Evolutionary conservation across 2,113 vertebrate species (phyloP).

Genomic region (Gambusia affinis): DNA sequence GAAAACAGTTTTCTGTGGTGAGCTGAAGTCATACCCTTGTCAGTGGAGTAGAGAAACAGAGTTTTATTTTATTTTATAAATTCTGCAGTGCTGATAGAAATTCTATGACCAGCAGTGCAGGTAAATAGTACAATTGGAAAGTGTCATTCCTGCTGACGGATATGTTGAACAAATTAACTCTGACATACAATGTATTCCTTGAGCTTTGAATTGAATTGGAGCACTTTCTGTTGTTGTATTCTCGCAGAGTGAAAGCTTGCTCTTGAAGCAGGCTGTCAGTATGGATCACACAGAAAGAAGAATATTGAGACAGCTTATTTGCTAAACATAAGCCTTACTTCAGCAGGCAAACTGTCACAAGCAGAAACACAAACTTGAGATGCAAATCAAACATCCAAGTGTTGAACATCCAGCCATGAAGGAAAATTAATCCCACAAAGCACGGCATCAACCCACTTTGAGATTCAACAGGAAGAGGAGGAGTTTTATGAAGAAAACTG

Average conservation of each 20-base stretch:
- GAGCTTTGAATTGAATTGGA: slow-evolving; percentile 6
- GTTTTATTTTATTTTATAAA: not conserved
- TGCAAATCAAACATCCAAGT: not conserved
- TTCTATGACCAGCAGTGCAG: not conserved
- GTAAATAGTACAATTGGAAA: not conserved
- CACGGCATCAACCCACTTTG: too few relatives aligned
- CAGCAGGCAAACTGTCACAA: slow-evolving; percentile 13
- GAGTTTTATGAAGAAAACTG: too few relatives aligned
- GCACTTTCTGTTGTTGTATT: slow-evolving; percentile 29
- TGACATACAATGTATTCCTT: slow-evolving; percentile 4
- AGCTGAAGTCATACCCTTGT: not conserved
- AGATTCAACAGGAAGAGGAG: too few relatives aligned
- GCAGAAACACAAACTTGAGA: slow-evolving; percentile 3
- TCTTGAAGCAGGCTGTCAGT: slow-evolving; percentile 39
- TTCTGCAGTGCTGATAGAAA: not conserved
- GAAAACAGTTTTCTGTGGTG: not conserved
- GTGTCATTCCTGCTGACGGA: not conserved
- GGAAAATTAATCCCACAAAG: too few relatives aligned
- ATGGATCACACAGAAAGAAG: slow-evolving; percentile 18
- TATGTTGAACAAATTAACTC: slow-evolving; percentile 4
- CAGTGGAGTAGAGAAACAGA: not conserved
- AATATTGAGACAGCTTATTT: slow-evolving; percentile 26
- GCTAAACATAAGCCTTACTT: slow-evolving; percentile 24
- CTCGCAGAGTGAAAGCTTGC: slow-evolving; percentile 39
- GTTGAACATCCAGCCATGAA: too few relatives aligned